These are phyloP conservation scores for Protophormia terraenovae DNA, from an alignment of 2,888 invertebrate species.

Conservation along the genomic window DNA sequence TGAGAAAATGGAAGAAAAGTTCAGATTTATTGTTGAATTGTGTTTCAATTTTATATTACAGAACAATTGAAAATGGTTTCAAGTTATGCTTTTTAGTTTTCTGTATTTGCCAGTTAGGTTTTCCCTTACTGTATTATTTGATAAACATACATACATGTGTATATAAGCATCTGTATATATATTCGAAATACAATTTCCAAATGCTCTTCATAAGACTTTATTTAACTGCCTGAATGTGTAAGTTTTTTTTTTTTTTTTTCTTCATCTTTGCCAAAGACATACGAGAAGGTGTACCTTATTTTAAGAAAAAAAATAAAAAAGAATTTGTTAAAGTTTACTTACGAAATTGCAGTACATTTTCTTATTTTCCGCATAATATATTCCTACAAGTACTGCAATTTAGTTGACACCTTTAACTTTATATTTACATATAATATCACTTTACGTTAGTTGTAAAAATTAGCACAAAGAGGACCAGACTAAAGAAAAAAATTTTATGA, in stretches of 20 bases:
- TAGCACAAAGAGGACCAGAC: not conserved
- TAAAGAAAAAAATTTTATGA: not conserved
- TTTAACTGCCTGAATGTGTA: slow-evolving; percentile 28
- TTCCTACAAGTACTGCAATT: slow-evolving; percentile 77
- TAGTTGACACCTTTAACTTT: slow-evolving; percentile 72
- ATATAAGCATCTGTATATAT: not conserved
- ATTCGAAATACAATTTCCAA: slow-evolving; percentile 9
- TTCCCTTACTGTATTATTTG: not conserved
- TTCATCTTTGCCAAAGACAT: not conserved
- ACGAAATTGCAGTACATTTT: slow-evolving; percentile 45
- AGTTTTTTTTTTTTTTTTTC: not conserved
- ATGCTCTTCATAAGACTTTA: slow-evolving; percentile 37
- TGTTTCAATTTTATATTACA: too few relatives aligned
- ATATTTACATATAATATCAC: slow-evolving; percentile 3
- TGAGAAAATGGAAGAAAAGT: too few relatives aligned
- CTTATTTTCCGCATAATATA: slow-evolving; percentile 77
- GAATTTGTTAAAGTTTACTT: slow-evolving; percentile 42
- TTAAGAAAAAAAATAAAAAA: slow-evolving; percentile 13
- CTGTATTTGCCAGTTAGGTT: not conserved
- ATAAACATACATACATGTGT: not conserved
- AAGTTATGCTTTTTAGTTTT: too few relatives aligned
- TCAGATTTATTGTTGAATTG: too few relatives aligned
- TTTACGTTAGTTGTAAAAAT: not conserved
- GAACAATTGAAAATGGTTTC: too few relatives aligned
- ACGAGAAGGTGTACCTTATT: slow-evolving; percentile 9